Base-by-base conservation (phyloP, 53 echinoderm and acorn worm species). In the Paracentrotus lividus region DNA sequence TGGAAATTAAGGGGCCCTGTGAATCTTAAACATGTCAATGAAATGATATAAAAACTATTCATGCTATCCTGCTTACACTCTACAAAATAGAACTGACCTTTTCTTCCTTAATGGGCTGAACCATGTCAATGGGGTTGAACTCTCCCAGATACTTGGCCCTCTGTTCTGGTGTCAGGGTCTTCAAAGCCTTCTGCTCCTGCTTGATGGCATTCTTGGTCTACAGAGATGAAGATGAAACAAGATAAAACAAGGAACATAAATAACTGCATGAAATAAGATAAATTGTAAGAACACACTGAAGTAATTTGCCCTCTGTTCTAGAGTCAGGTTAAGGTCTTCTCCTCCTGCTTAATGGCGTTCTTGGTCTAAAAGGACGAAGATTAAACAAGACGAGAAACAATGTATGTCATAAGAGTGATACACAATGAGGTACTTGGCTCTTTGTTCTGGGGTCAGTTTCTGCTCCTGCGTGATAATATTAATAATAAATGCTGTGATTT, bases 121-220 rank as follows among this genome's bases (percentile, higher is more conserved):
- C 93, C 93, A 91, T 92, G n/a, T 95, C 88, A 84, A 91, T 94
- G 7, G 94, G 68, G 56, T 94, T 92, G 52, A 90, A 94, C 21
- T 94, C 91, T 2, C 88, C 95, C 10, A 97, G 90, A 68, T 95
- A 97, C 86, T 96, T 98, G 49, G 94, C 96, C 36, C 98, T 95
- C 84, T 98, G 98, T 88, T 96, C 98, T 13, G 98, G 95, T 5
- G 98, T 98, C 18, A 98, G 93, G 34, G 95, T 96, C 96, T 98
- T 98, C 76, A 95, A 54, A 6, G 90, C 95, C 77, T 98, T 98
- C 88, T 98, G 77, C 81, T 92, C 92, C 29, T 78, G 77, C 33
- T 92, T 92, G 18, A 92, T 92, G 33, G 88, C 92, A 18, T 92
- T 51, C 45, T 96, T 93, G 56, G 95, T 96, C 96, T 97, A 49